phyloP scores from a whole-genome alignment of 1,140 invertebrate species.

The Agrypnia vestita region DNA sequence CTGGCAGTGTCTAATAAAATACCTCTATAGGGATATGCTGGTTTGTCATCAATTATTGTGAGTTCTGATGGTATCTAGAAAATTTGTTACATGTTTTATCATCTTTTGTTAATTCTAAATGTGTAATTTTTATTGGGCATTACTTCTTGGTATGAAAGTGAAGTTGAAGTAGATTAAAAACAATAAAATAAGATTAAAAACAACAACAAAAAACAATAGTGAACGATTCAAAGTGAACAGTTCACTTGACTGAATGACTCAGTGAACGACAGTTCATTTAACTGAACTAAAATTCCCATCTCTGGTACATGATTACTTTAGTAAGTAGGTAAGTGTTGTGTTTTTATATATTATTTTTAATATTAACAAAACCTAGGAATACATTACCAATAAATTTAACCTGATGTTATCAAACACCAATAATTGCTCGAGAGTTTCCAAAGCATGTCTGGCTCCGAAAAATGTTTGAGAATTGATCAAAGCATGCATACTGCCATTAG shows the following conservation, averaged over 20 bases:
- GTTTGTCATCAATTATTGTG: constrained; percentile 77
- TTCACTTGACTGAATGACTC: no score
- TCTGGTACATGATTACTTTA: no score
- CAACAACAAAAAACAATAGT: no score
- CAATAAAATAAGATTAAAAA: no score
- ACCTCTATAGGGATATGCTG: constrained; percentile 84
- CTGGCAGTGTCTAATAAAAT: constrained; percentile 85
- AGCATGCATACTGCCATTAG: constrained; percentile 73
- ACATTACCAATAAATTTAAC: constrained; percentile 70
- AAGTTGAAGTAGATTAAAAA: no score
- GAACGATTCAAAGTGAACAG: no score
- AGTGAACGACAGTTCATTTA: no score
- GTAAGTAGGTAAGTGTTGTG: not conserved
- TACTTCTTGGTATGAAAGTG: no score
- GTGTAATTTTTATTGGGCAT: no score
- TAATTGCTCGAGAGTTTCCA: constrained; percentile 87
- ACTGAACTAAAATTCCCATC: no score
- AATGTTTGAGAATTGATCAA: constrained; percentile 78
- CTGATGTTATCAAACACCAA: constrained; percentile 81
- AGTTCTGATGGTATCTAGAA: constrained; percentile 75
- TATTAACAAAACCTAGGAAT: not conserved
- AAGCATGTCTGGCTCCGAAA: constrained; percentile 83
- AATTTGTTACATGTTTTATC: not conserved
- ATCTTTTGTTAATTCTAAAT: not conserved
- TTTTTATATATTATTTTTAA: not conserved